Percentiles rank a stretch among this genome's conserved stretches.
Evolutionary conservation across 2,113 vertebrate species (phyloP).

Genomic region (Galeopterus variegatus): DNA sequence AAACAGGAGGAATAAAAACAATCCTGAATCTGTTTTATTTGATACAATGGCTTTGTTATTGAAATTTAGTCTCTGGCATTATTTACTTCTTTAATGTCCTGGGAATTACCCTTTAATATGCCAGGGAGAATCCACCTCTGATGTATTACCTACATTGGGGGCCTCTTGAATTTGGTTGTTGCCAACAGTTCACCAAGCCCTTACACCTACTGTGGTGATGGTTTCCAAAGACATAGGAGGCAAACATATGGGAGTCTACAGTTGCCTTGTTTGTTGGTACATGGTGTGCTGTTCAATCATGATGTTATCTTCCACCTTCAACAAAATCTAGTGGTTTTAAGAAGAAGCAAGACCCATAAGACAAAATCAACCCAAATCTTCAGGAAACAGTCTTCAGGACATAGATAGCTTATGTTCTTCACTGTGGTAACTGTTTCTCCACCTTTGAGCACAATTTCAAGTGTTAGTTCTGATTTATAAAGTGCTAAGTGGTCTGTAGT

Average conservation of each 20-base stretch:
- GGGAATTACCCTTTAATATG: neutral
- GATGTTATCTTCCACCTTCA: neutral
- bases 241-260: neutral
- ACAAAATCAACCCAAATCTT: neutral
- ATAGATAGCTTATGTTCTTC: neutral
- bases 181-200: neutral
- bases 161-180: neutral
- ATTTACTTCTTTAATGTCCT: neutral
- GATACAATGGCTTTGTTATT: neutral
- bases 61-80: neutral
- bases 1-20: neutral
- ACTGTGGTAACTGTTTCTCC: neutral
- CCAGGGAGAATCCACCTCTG: neutral
- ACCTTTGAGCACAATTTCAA: neutral
- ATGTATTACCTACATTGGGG: accelerated
- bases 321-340: neutral
- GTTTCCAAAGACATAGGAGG: neutral
- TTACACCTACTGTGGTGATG: neutral
- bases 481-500: neutral
- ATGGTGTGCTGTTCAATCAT: accelerated
- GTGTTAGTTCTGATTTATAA: neutral
- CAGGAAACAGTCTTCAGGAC: neutral
- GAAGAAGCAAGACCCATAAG: neutral
- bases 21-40: neutral
- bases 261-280: neutral